Evolutionary conservation across 2,113 vertebrate genomes (phyloP).

Genomic region (Pongo pygmaeus): DNA sequence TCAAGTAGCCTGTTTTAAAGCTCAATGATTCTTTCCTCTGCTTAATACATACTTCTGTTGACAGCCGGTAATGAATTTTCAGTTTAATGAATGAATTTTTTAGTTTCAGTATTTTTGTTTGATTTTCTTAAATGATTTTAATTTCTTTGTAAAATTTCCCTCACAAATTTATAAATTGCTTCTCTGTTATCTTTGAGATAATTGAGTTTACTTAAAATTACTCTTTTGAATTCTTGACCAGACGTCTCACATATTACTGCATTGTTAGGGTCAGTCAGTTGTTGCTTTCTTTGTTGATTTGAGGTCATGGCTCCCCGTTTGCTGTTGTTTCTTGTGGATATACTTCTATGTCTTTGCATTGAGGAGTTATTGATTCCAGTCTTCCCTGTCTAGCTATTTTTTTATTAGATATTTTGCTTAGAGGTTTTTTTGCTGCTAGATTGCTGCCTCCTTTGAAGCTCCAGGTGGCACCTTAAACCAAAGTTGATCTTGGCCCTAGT

Average conservation of each 20-base stretch:
- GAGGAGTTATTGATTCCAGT: neutral
- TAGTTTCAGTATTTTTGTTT: no score
- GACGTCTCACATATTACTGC: neutral
- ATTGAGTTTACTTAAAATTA: neutral
- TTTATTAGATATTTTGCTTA: no score
- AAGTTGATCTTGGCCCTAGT: no score
- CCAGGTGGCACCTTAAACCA: no score
- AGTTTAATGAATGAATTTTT: no score
- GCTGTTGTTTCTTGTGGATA: neutral
- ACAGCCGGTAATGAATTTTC: no score
- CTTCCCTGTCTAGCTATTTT: no score
- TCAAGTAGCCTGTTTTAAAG: no score
- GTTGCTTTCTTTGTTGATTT: neutral
- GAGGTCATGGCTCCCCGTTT: neutral
- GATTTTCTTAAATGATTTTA: neutral
- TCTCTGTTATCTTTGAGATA: neutral
- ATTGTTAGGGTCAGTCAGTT: neutral
- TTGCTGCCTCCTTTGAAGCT: no score
- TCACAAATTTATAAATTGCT: neutral
- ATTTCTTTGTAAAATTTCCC: neutral
- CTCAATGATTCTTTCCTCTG: no score
- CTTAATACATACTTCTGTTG: no score
- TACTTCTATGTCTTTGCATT: neutral
- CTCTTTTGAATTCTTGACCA: neutral
- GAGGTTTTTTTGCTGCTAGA: no score